Conservation (phyloP, 2,113 vertebrate species). For the Gavia stellata region DNA sequence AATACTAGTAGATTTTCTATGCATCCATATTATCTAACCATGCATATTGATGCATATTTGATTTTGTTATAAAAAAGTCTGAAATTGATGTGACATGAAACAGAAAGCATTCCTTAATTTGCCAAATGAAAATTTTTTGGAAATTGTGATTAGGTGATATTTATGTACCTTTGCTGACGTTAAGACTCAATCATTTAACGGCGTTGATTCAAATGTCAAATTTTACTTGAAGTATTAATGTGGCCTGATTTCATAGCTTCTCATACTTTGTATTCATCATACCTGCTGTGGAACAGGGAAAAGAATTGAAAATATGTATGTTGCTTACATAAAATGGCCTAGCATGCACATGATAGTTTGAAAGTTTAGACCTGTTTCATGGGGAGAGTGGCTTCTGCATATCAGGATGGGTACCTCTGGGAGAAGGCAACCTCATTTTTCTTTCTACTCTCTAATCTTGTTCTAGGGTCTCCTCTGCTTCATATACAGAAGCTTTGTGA, state of each 20-base stretch:
- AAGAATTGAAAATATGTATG: neutral
- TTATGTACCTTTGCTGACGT: neutral
- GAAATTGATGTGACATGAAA: neutral
- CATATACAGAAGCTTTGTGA: neutral
- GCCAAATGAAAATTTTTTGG: neutral
- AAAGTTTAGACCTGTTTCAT: neutral
- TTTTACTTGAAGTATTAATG: neutral
- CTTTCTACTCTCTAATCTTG: neutral
- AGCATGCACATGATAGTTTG: neutral
- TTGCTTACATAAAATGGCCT: neutral
- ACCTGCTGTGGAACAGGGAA: neutral
- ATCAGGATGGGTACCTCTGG: neutral
- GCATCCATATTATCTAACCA: neutral
- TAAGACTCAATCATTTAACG: neutral
- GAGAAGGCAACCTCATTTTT: neutral
- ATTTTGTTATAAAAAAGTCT: neutral
- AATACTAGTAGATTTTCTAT: neutral
- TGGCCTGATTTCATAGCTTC: neutral
- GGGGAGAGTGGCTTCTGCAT: neutral
- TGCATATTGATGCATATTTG: neutral
- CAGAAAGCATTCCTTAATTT: neutral
- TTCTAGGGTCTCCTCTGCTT: neutral
- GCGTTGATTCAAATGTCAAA: neutral
- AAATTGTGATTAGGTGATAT: neutral
- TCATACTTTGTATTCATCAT: neutral